Percentiles rank a stretch among this genome's conserved stretches.
Conservation (phyloP, 2,797 vertebrate species). For the Brachyalestes nurse region DNA sequence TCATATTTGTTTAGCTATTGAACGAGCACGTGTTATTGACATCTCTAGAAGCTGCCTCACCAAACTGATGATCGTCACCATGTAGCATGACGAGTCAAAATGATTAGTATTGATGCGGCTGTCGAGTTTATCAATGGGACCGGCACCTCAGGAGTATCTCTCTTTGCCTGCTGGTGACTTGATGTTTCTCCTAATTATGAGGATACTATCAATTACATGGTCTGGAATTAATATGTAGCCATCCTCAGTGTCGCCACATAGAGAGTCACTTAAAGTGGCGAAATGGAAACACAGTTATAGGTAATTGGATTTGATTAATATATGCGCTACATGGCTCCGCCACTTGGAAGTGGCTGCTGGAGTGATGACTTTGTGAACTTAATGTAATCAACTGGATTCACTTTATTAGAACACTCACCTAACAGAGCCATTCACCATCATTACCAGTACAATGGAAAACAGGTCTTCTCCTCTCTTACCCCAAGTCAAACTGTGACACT, state of each 20-base stretch:
- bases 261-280: constrained; percentile 41
- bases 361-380: not conserved
- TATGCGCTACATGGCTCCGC: constrained; percentile 27
- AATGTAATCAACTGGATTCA: constrained; percentile 20
- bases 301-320: constrained; percentile 55
- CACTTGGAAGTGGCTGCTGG: constrained; percentile 8
- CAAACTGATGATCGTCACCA: constrained; percentile 20
- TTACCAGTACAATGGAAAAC: too few species aligned
- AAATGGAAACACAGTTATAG: constrained; percentile 50
- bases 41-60: constrained; percentile 11
- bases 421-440: too few species aligned
- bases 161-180: constrained; percentile 33
- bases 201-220: constrained; percentile 39
- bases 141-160: not conserved
- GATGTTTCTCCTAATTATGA: constrained; percentile 34
- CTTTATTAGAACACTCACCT: not conserved
- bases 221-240: constrained; percentile 34
- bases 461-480: too few species aligned
- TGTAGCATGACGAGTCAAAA: constrained; percentile 15
- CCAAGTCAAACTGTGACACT: not conserved
- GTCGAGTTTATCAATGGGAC: not conserved
- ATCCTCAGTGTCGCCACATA: constrained; percentile 15
- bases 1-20: constrained; percentile 41
- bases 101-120: constrained; percentile 36
- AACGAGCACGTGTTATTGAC: constrained; percentile 19